These are phyloP conservation scores for Takifugu rubripes DNA, from an alignment of 2,797 vertebrate genomes.

Conservation along the genomic window DNA sequence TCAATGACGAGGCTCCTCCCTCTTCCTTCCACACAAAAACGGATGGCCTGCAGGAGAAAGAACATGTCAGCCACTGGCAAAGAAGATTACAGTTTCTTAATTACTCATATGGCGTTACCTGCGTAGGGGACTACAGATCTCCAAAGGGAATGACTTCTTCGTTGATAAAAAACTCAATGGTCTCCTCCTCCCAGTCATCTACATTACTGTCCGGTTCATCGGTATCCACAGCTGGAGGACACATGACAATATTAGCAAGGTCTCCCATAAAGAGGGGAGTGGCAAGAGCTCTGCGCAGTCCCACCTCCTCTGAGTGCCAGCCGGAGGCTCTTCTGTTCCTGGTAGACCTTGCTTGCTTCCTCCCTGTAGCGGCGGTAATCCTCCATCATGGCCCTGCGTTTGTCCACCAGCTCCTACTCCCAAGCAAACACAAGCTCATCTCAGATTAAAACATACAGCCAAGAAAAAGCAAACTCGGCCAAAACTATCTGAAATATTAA, in stretches of 20 bases:
- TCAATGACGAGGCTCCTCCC: constrained; percentile 54
- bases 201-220: constrained; percentile 97
- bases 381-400: constrained; percentile 94
- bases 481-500: neutral
- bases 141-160: constrained; percentile 97
- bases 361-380: constrained; percentile 91
- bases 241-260: neutral
- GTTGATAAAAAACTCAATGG: constrained; percentile 99
- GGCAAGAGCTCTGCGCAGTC: neutral
- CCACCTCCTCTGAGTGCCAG: constrained; percentile 91
- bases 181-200: constrained; percentile 99
- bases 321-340: constrained; percentile 87
- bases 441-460: constrained; percentile 9
- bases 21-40: constrained; percentile 67
- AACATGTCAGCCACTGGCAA: neutral
- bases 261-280: neutral
- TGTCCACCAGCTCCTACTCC: constrained; percentile 90
- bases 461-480: neutral
- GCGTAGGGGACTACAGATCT: constrained; percentile 84
- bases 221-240: constrained; percentile 84
- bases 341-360: constrained; percentile 77
- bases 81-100: neutral
- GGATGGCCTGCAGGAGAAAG: constrained; percentile 50
- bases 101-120: constrained; percentile 70
- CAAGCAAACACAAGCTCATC: constrained; percentile 8